Evolutionary conservation across 2,888 invertebrate species (phyloP).

Genomic region (Drosophila peninsularis): DNA sequence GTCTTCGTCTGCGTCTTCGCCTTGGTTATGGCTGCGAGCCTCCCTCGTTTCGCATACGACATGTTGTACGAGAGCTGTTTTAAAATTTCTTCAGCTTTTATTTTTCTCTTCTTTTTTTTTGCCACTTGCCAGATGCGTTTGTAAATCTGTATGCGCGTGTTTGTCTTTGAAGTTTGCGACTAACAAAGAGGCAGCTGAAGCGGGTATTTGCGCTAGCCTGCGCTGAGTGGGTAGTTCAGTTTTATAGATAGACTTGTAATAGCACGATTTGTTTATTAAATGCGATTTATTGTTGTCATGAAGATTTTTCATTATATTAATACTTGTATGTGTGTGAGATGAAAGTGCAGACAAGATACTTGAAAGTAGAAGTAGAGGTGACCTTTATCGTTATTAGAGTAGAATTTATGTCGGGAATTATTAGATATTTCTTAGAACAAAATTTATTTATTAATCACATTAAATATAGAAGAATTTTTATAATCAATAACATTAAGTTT

Average conservation of each 20-base stretch:
- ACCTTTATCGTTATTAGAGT: too few species aligned
- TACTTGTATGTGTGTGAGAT: not conserved
- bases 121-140: slow-evolving; percentile 55
- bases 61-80: slow-evolving; percentile 53
- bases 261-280: not conserved
- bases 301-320: not conserved
- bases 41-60: slow-evolving; percentile 51
- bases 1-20: slow-evolving; percentile 15
- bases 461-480: not conserved
- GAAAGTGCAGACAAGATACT: not conserved
- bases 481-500: not conserved
- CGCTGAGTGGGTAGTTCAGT: slow-evolving; percentile 2
- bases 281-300: slow-evolving; percentile 11
- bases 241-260: slow-evolving; percentile 9
- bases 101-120: slow-evolving; percentile 4
- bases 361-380: not conserved
- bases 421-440: not conserved
- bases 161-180: slow-evolving; percentile 53
- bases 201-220: not conserved
- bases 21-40: slow-evolving; percentile 12
- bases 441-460: too few species aligned
- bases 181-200: slow-evolving; percentile 24
- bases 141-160: slow-evolving; percentile 26
- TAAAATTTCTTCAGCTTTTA: slow-evolving; percentile 31
- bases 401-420: not conserved